phyloP scores from a whole-genome alignment of 2,797 vertebrate species.

The Ctenochaetus hawaiiensis region DNA sequence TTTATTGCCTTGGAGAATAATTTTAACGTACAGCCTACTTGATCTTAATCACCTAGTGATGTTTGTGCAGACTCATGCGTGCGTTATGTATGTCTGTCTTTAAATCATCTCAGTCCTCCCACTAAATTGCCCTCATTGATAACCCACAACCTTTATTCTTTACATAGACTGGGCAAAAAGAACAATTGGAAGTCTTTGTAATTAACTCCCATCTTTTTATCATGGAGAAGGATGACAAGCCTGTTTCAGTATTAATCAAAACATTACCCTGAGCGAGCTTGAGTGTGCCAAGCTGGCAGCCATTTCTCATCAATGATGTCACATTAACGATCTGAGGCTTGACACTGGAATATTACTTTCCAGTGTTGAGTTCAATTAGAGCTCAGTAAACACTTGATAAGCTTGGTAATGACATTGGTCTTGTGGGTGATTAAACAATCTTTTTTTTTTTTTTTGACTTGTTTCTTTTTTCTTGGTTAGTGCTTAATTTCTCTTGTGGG shows the following conservation, averaged over 20 bases:
- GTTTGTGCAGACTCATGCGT: background rate
- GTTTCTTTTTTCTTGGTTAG: slow-evolving; percentile 1
- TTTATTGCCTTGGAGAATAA: background rate
- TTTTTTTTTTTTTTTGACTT: background rate
- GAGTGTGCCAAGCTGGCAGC: slow-evolving; percentile 63
- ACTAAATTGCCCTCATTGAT: slow-evolving; percentile 41
- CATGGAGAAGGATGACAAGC: slow-evolving; percentile 61
- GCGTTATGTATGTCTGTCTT: background rate
- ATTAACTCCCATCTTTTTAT: slow-evolving; percentile 74
- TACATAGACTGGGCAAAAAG: slow-evolving; percentile 16
- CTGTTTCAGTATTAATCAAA: slow-evolving; percentile 79
- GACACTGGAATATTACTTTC: slow-evolving; percentile 67
- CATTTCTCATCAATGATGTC: slow-evolving; percentile 71
- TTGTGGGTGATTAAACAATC: slow-evolving; percentile 35
- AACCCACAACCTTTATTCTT: slow-evolving; percentile 22
- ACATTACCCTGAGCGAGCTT: slow-evolving; percentile 65
- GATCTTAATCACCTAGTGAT: background rate
- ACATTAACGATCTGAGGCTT: slow-evolving; percentile 65
- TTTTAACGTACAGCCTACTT: slow-evolving; percentile 13
- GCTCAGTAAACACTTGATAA: slow-evolving; percentile 64
- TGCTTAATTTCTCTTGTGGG: slow-evolving; percentile 29
- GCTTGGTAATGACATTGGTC: slow-evolving; percentile 37
- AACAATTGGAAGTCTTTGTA: slow-evolving; percentile 57
- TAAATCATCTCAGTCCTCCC: slow-evolving; percentile 35
- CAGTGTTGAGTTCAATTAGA: slow-evolving; percentile 64